These are phyloP conservation scores for Tinamus guttatus DNA, from an alignment of 2,113 vertebrate species.

Conservation along the genomic window DNA sequence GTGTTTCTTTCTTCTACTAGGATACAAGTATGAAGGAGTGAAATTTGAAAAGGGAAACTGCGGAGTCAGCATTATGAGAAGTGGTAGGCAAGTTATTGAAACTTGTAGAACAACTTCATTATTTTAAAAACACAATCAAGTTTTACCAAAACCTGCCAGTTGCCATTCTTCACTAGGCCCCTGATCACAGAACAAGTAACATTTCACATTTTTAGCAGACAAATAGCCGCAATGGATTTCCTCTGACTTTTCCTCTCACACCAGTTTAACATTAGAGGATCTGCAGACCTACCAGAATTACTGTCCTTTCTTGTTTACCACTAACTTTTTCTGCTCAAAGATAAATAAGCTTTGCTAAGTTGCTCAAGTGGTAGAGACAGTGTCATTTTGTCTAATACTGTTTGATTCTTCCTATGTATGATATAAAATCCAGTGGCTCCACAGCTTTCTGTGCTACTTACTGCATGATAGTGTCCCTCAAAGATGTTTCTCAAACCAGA, in stretches of 20 bases:
- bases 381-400: background rate
- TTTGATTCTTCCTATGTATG: background rate
- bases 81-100: conserved; percentile 83
- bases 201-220: background rate
- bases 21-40: conserved; percentile 97
- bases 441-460: fast-evolving
- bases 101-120: background rate
- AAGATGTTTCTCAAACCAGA: background rate
- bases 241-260: background rate
- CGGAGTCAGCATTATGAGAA: conserved; percentile 99
- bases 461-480: background rate
- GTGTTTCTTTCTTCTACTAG: conserved; percentile 73
- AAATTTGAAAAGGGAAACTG: conserved; percentile 99
- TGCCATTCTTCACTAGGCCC: background rate
- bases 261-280: fast-evolving
- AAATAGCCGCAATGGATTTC: background rate
- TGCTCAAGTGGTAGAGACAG: fast-evolving
- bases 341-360: fast-evolving
- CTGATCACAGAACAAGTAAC: background rate
- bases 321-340: background rate
- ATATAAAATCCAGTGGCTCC: background rate
- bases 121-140: background rate
- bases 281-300: background rate
- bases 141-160: background rate
- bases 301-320: background rate